Conservation (phyloP, 2,888 invertebrate genomes). For the Mimachlamys varia region DNA sequence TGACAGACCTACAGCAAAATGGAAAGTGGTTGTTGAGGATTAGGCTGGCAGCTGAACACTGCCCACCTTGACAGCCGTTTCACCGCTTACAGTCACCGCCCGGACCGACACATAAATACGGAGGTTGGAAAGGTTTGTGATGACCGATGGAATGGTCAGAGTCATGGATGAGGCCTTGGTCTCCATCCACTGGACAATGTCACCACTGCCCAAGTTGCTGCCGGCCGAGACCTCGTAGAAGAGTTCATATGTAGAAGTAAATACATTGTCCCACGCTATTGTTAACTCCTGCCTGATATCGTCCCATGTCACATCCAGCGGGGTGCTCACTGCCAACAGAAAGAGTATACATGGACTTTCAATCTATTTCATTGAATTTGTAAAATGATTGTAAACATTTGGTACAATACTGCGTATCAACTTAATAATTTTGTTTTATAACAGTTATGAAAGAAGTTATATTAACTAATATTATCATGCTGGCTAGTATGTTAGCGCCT, state of each 20-base stretch:
- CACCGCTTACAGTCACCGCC: slow-evolving; percentile 43
- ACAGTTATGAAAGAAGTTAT: too few relatives aligned
- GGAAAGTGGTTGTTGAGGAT: neutral
- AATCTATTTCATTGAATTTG: too few relatives aligned
- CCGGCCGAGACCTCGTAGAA: slow-evolving; percentile 43
- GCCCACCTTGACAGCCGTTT: neutral
- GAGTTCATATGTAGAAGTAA: slow-evolving; percentile 37
- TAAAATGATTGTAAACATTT: too few relatives aligned
- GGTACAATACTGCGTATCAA: too few relatives aligned
- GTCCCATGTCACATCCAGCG: slow-evolving; percentile 37
- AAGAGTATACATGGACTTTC: too few relatives aligned
- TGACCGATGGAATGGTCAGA: slow-evolving; percentile 44
- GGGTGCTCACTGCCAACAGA: neutral
- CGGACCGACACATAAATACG: slow-evolving; percentile 44
- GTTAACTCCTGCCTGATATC: slow-evolving; percentile 10
- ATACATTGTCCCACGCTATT: slow-evolving; percentile 27
- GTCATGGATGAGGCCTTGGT: slow-evolving; percentile 38
- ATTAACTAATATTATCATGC: too few relatives aligned
- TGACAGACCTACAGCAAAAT: neutral
- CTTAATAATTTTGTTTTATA: too few relatives aligned
- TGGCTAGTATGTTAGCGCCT: too few relatives aligned
- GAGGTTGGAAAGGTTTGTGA: slow-evolving; percentile 37
- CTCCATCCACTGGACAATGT: slow-evolving; percentile 52
- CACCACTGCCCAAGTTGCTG: slow-evolving; percentile 31
- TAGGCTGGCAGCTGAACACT: neutral